A percentile compares a stretch with the other conserved stretches of the same genome.
Conservation (phyloP, 1,140 invertebrate genomes). For the Radopholus similis region DNA sequence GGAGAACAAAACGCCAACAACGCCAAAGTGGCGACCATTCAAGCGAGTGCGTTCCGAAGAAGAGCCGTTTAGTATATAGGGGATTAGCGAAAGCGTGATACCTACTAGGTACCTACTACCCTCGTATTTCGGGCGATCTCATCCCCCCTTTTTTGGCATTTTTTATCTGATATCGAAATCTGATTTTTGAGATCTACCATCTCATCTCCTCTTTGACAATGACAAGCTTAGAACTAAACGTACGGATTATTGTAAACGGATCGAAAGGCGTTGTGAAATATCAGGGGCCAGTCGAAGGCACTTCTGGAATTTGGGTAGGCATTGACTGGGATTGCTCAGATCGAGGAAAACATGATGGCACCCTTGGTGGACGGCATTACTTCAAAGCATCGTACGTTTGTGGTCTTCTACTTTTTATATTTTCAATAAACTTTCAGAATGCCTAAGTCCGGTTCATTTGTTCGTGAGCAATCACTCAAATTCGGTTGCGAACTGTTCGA, state of each 20-base stretch:
- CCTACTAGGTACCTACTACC: too few relatives aligned
- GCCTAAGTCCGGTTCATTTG: slow-evolving; percentile 39
- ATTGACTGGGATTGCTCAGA: slow-evolving; percentile 41
- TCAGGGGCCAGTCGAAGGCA: slow-evolving; percentile 28
- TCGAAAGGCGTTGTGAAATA: slow-evolving; percentile 28
- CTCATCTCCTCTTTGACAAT: too few relatives aligned
- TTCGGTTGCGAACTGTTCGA: slow-evolving; percentile 27
- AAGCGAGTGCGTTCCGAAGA: too few relatives aligned
- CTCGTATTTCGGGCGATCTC: too few relatives aligned
- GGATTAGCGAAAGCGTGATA: too few relatives aligned
- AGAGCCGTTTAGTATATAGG: too few relatives aligned
- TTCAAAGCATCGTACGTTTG: slow-evolving; percentile 31
- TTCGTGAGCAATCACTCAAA: slow-evolving; percentile 23
- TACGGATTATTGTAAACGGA: slow-evolving; percentile 8
- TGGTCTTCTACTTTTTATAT: not conserved
- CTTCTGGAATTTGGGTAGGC: slow-evolving; percentile 34
- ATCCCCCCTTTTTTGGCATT: too few relatives aligned
- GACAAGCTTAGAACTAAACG: not conserved
- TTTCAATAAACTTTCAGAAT: slow-evolving; percentile 32
- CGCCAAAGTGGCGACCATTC: too few relatives aligned
- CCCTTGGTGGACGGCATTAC: slow-evolving; percentile 36
- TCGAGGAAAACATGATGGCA: slow-evolving; percentile 41
- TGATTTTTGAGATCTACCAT: too few relatives aligned
- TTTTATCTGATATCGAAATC: too few relatives aligned
- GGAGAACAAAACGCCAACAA: too few relatives aligned